A percentile compares a stretch with the other conserved stretches of the same genome.
phyloP scores from a whole-genome alignment of 1,140 invertebrate species.

The Brachionus calyciflorus region DNA sequence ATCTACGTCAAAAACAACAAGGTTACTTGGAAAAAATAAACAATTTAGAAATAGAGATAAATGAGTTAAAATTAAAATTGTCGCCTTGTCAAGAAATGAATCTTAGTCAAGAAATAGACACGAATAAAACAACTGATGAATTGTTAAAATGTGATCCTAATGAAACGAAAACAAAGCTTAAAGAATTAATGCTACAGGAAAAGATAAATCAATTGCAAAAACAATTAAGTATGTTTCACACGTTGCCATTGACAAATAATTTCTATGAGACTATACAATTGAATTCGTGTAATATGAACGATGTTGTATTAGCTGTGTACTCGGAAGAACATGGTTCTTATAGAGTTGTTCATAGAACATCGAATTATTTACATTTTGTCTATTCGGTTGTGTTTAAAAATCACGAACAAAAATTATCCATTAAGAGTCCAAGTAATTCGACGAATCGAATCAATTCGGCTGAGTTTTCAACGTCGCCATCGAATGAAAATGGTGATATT shows the following conservation, averaged over 20 bases:
- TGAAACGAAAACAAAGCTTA: conserved; percentile 32
- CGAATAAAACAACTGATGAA: conserved; percentile 13
- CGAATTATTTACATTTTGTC: conserved; percentile 45
- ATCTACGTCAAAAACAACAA: conserved; percentile 66
- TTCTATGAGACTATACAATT: conserved; percentile 41
- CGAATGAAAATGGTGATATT: conserved; percentile 1
- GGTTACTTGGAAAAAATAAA: not conserved
- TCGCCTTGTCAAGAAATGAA: not conserved
- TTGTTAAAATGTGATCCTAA: conserved; percentile 18
- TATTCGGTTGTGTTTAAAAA: conserved; percentile 44
- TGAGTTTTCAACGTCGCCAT: conserved; percentile 3
- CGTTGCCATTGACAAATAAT: conserved; percentile 31
- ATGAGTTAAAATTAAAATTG: not conserved
- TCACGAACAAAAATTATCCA: not conserved
- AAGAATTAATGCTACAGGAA: conserved; percentile 39
- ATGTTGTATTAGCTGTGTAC: conserved; percentile 39
- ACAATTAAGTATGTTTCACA: conserved; percentile 15
- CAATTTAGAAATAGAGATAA: not conserved
- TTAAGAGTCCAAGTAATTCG: not conserved
- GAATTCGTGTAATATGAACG: conserved; percentile 28
- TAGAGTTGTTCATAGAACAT: conserved; percentile 5
- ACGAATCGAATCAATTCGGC: not conserved
- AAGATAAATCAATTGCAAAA: conserved; percentile 42
- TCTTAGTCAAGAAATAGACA: not conserved
- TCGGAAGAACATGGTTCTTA: conserved; percentile 33